These are phyloP conservation scores for Nesogale talazaci DNA, from an alignment of 2,113 vertebrate genomes.

Conservation along the genomic window DNA sequence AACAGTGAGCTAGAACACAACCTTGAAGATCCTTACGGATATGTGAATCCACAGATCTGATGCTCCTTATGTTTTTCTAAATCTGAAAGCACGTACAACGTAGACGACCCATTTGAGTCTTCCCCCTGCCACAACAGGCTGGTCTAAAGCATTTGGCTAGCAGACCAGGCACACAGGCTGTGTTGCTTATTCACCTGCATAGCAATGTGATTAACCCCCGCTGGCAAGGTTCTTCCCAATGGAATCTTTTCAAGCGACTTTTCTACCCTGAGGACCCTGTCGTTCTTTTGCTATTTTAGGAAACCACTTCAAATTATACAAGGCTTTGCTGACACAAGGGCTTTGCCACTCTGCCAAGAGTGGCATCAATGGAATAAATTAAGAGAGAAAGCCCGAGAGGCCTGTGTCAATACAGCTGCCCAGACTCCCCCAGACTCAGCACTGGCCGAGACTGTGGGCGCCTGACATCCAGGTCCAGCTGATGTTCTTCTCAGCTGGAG, in stretches of 20 bases:
- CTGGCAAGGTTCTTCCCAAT: background rate
- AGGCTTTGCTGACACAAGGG: constrained; percentile 68
- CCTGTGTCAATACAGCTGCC: background rate
- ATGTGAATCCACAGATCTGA: background rate
- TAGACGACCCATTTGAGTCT: background rate
- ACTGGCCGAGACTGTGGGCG: constrained; percentile 2
- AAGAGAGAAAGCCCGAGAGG: constrained; percentile 53
- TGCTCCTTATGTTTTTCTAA: background rate
- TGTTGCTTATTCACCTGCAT: background rate
- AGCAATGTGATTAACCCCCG: constrained; percentile 46
- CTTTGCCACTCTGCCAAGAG: background rate
- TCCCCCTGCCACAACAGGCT: background rate
- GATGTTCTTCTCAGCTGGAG: background rate
- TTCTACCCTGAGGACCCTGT: constrained; percentile 58
- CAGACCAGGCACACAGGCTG: background rate
- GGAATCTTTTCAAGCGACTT: constrained; percentile 44
- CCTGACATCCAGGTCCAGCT: background rate
- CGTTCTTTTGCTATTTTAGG: constrained; percentile 66
- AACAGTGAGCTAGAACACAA: background rate
- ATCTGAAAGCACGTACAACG: background rate
- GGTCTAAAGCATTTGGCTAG: background rate
- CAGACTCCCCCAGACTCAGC: background rate
- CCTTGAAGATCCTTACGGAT: background rate
- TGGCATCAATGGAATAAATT: constrained; percentile 15
- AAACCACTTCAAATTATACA: constrained; percentile 61